Evolutionary conservation across 2,888 invertebrate genomes (phyloP), one percentile per base, ranked within the genome.

Genomic region (Marasmarcha lunaedactyla): DNA sequence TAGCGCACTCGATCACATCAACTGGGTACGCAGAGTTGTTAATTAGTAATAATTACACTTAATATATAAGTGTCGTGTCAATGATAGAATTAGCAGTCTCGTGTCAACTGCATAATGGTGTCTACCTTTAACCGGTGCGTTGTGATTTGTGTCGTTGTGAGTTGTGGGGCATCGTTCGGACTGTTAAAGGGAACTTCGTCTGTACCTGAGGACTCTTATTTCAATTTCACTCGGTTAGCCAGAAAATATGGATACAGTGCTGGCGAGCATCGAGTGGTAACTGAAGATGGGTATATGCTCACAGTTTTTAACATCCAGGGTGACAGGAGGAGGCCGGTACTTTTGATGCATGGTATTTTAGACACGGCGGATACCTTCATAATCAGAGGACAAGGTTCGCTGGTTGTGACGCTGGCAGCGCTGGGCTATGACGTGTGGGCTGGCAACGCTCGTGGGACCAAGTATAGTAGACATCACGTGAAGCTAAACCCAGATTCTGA

Each of bases 401-500:
- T 65, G 3, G 57, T 47, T 1, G 44, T 51, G 0, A 42, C 47
- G 1, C 52, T 87, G 13, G 81, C 84, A 0, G 72, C 81, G 33
- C 55, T 55, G 7, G 85, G 84, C 1, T 86, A 84, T 47, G 87
- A 87, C 36, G 57, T 68, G 0, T 70, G 67, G 69, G 35, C 55
- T 1, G 54, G 53, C 0, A 66, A 65, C 43, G 64, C 68, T 2
- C 74, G 91, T 39, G 91, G 91, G 4, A 88, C 84, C 50, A 74
- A 71, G 2, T 88, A 88, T 53, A 79, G 85, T 3, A 64, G 77
- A 33, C 63, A 63, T 2, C 90, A 90, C 50, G 46, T 54, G 1
- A 59, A 57, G 0, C 46, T 72, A 55, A 47, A 72, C 38, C 60
- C 76, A 1, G 54, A 61, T 13, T 46, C 37, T 0, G 69, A 84